Evolutionary conservation across 2,888 invertebrate genomes (phyloP), one percentile per base, ranked within the genome.

Genomic region (Lasioglossum zephyrum): DNA sequence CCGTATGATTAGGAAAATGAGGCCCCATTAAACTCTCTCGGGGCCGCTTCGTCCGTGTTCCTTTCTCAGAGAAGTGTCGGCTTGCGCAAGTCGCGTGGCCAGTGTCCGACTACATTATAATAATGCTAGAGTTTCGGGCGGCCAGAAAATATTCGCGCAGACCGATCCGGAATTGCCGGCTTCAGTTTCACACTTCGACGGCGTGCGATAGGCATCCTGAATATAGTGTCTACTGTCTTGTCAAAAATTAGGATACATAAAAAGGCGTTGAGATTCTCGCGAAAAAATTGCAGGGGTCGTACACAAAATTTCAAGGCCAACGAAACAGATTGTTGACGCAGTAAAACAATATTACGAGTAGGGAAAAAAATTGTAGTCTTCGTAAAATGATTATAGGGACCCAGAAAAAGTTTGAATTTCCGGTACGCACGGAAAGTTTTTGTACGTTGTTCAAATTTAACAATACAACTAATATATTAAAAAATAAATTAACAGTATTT

Each of bases 1-100:
- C 53, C 70, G 74, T 83, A 72, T 83, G 82, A 73, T 83, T 79
- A 76, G 72, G 82, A 79, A 83, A 83, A 83, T 83, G 74, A 79
- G 75, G 44, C 44, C 8, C 66, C 73, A 66, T 57, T 82, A 78
- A 82, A 69, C 69, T 44, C n/a, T 44, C 49, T 41, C 36, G 63
- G 31, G 31, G 63, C 63, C 47, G 47, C 11, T 72, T 49, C 75
- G 53, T 57, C 3, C 60, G 16, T 26, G 31, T 26, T 16, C 16
- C 31, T 26, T 63, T 63, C 72, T 73, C 16, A 44, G 16, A 26
- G 63, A 72, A 81, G 41, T 77, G 76, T 16, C 72, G 60, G 49
- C 63, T 63, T 70, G 16, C 47, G 72, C 57, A 31, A 81, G 39
- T 72, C 57, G 47, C 69, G 53, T 47, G 18, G 63, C 76, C 31